Percentiles rank a stretch among this genome's conserved stretches.
Conservation (phyloP, 30 jellyfish, hydroid and myxozoan genomes). For the Haliclystus octoradiatus region DNA sequence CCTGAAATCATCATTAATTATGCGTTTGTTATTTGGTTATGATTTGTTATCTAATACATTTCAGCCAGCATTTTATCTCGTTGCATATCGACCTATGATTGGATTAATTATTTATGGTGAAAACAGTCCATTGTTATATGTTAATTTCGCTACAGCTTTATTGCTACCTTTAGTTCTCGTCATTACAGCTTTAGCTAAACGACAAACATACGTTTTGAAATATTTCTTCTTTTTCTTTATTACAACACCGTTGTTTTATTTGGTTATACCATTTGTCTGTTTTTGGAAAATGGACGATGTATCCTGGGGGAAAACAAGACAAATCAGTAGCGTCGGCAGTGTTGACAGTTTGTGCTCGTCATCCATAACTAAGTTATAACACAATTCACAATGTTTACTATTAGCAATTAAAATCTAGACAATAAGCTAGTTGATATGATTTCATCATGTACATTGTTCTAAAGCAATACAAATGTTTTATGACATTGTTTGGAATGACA, state of each 20-base stretch:
- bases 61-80: background rate
- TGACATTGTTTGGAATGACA: too few species aligned
- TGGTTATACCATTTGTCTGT: background rate
- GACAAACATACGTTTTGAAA: background rate
- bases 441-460: too few species aligned
- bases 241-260: background rate
- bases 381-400: too few species aligned
- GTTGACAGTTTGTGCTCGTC: too few species aligned
- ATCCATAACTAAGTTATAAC: too few species aligned
- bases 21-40: background rate
- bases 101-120: background rate
- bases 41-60: background rate
- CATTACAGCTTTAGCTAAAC: background rate
- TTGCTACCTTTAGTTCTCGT: background rate
- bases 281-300: conserved; percentile 1
- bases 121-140: background rate
- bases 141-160: background rate
- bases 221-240: background rate
- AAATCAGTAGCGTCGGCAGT: background rate
- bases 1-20: background rate
- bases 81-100: background rate
- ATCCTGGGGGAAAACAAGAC: background rate
- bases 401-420: too few species aligned
- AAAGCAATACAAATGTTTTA: too few species aligned
- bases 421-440: too few species aligned